phyloP scores from a whole-genome alignment of 1,140 invertebrate species.

The Reticulitermes speratus region DNA sequence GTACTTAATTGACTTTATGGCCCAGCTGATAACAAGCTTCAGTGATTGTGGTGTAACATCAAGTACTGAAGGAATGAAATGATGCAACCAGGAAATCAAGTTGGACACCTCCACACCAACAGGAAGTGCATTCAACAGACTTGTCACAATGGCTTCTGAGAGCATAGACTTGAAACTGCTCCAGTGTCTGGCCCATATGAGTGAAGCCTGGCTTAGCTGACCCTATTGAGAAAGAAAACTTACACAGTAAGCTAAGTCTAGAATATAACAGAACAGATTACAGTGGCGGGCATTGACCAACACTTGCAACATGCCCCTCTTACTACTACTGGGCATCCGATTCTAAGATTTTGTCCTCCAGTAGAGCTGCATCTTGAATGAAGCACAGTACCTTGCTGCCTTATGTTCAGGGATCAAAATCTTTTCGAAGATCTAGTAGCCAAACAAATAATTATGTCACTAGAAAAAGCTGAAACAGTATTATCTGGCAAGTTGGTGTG shows the following conservation, averaged over 20 bases:
- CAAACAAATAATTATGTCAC: too few relatives aligned
- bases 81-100: conserved; percentile 44
- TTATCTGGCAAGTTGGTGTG: too few relatives aligned
- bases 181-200: conserved; percentile 46
- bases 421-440: too few relatives aligned
- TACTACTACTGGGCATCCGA: too few relatives aligned
- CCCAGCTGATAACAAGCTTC: conserved; percentile 43
- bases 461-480: too few relatives aligned
- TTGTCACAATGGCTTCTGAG: conserved; percentile 36
- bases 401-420: too few relatives aligned
- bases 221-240: conserved; percentile 41
- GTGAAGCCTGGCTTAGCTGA: conserved; percentile 44
- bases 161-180: conserved; percentile 38
- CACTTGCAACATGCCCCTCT: too few relatives aligned
- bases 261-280: too few relatives aligned
- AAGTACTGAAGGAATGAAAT: conserved; percentile 45
- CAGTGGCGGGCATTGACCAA: too few relatives aligned
- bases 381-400: too few relatives aligned
- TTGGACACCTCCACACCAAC: conserved; percentile 36
- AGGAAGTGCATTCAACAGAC: conserved; percentile 16
- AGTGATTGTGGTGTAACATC: conserved; percentile 41
- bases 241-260: neutral
- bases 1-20: conserved; percentile 40
- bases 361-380: too few relatives aligned
- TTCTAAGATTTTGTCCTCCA: too few relatives aligned